Percentiles rank a stretch among this genome's conserved stretches.
phyloP scores from a whole-genome alignment of 2,888 invertebrate species.

The Toxonevra muliebris region DNA sequence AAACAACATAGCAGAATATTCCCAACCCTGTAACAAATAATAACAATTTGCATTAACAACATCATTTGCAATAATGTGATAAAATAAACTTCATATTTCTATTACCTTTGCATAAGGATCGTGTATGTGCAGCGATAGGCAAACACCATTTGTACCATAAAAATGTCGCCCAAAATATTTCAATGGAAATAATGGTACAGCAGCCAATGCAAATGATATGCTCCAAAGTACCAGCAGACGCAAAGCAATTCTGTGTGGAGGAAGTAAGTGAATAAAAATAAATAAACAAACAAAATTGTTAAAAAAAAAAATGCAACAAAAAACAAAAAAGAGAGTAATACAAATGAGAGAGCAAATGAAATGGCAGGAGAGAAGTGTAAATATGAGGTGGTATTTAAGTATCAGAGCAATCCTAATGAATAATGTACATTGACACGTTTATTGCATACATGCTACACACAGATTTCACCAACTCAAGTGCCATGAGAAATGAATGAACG shows the following conservation, averaged over 20 bases:
- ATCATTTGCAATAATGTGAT: background rate
- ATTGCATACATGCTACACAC: background rate
- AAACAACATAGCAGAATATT: constrained; percentile 70
- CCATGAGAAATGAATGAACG: background rate
- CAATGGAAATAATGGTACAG: constrained; percentile 66
- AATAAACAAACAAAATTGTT: constrained; percentile 2
- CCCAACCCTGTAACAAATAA: constrained; percentile 67
- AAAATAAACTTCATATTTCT: background rate
- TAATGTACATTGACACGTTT: background rate
- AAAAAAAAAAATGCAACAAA: background rate
- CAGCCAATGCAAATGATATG: constrained; percentile 66
- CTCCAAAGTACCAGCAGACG: constrained; percentile 68
- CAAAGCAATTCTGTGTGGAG: constrained; percentile 62
- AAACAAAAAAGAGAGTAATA: background rate
- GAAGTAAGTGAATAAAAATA: background rate
- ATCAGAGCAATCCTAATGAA: background rate
- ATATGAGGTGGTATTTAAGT: background rate
- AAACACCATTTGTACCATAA: constrained; percentile 71
- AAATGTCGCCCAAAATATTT: constrained; percentile 69
- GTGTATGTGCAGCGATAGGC: constrained; percentile 70
- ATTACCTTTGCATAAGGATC: constrained; percentile 69
- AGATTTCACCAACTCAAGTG: background rate
- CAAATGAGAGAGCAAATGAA: background rate
- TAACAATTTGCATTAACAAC: background rate
- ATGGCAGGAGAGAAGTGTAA: background rate